Percentiles rank a stretch among this genome's conserved stretches.
Evolutionary conservation across 35 echinoderm and acorn worm genomes (phyloP).

Genomic region (Hemicentrotus pulcherrimus): DNA sequence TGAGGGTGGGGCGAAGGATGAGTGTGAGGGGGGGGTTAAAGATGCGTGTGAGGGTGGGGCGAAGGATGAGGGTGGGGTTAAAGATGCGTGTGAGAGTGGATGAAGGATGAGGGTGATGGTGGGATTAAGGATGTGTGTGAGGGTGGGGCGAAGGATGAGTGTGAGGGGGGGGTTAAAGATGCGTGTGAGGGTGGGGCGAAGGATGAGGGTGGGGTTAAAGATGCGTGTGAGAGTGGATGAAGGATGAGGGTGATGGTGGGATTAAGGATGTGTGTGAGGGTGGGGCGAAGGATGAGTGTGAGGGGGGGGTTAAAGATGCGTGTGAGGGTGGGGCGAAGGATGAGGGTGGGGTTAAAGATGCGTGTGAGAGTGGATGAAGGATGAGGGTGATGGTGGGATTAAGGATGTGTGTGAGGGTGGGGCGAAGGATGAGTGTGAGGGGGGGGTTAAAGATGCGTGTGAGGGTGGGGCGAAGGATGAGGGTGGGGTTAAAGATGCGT

Average conservation of each 20-base stretch:
- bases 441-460: background rate
- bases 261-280: background rate
- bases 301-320: background rate
- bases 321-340: background rate
- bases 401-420: background rate
- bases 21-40: background rate
- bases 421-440: background rate
- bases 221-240: too few relatives aligned
- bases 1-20: slow-evolving; percentile 16
- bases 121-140: too few relatives aligned
- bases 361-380: background rate
- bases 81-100: background rate
- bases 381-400: background rate
- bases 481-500: background rate
- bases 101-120: background rate
- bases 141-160: too few relatives aligned
- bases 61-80: background rate
- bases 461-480: slow-evolving; percentile 31
- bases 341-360: too few relatives aligned
- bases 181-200: too few relatives aligned
- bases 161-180: too few relatives aligned
- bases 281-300: background rate
- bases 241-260: background rate
- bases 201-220: background rate
- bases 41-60: background rate